Percentiles rank a stretch among this genome's conserved stretches.
These are phyloP conservation scores for Melinaea menophilus DNA, from an alignment of 2,888 invertebrate genomes.

Conservation along the genomic window DNA sequence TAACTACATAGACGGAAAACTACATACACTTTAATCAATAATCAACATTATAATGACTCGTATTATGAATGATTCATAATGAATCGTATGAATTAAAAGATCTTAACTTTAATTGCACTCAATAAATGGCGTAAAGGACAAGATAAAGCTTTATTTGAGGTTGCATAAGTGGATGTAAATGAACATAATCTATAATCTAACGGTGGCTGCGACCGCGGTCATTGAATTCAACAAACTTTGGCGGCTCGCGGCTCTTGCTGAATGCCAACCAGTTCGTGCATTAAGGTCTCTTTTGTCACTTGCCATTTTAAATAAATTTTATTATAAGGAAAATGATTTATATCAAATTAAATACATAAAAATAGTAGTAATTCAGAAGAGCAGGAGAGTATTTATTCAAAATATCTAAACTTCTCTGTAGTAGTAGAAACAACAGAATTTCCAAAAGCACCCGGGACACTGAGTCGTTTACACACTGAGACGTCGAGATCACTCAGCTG, in stretches of 20 bases:
- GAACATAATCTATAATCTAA: constrained; percentile 20
- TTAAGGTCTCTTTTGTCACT: background rate
- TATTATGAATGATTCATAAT: no score
- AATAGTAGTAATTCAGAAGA: background rate
- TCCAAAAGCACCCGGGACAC: constrained; percentile 8
- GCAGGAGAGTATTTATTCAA: background rate
- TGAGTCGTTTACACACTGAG: constrained; percentile 19
- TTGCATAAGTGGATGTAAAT: constrained; percentile 4
- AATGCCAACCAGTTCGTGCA: constrained; percentile 13
- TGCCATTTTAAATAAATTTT: background rate
- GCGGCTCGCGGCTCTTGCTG: constrained; percentile 10
- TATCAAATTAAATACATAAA: background rate
- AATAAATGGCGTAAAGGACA: background rate
- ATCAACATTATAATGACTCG: no score
- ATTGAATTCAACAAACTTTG: constrained; percentile 19
- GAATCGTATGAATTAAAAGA: no score
- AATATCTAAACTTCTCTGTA: background rate
- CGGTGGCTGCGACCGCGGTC: constrained; percentile 20
- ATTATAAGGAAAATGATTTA: background rate
- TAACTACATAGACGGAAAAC: no score
- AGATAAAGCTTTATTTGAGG: constrained; percentile 8
- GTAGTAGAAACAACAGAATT: constrained; percentile 1
- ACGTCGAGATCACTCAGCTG: constrained; percentile 20
- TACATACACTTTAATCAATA: no score
- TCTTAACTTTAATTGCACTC: background rate